Evolutionary conservation across 1,140 invertebrate genomes (phyloP), one percentile per base, ranked within the genome.

Genomic region (Ditylenchus dipsaci): DNA sequence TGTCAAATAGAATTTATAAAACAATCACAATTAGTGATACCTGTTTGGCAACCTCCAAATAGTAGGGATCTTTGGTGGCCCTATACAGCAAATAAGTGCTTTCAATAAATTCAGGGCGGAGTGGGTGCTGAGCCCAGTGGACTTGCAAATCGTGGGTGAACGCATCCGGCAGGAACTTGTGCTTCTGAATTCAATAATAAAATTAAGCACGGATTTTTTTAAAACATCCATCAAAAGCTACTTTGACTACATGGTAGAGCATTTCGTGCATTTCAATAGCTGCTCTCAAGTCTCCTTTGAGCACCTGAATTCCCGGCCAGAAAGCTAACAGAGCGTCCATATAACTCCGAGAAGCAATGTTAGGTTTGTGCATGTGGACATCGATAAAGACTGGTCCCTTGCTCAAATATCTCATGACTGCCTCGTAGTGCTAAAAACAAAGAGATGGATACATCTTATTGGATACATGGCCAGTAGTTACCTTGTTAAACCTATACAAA

Each of bases 271-370:
- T 96, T 86, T 96, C 93, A 13, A 97, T 92, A 0, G 95, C 95
- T 42, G 93, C 91, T 82, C 92, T 91, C 1, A 97, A 88, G 83
- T 97, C 94, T 1, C 95, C 95, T 82, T 91, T 92, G 8, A 92
- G 78, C 5, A 91, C 90, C 87, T 90, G 77, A 11, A 97, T 84
- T 3, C 95, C 95, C 1, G 95, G 95, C 94, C 94, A 97, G 85
- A 98, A 98, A 3, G 95, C 95, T 42, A 95, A 85, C 21, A 97
- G 84, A 0, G 95, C 90, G 85, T 97, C 95, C 93, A 98, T 97
- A 80, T 95, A 97, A 84, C 95, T 93, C 70, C 91, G 88, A 0
- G 93, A 91, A 82, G 92, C 92, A n/a, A 91, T 90, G 77, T 92
- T 90, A 1, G 95, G 95, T 78, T 91, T 77, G 61, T 82, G 94